Evolutionary conservation across 2,797 vertebrate species (phyloP).

Genomic region (Amphiprion clarkii): DNA sequence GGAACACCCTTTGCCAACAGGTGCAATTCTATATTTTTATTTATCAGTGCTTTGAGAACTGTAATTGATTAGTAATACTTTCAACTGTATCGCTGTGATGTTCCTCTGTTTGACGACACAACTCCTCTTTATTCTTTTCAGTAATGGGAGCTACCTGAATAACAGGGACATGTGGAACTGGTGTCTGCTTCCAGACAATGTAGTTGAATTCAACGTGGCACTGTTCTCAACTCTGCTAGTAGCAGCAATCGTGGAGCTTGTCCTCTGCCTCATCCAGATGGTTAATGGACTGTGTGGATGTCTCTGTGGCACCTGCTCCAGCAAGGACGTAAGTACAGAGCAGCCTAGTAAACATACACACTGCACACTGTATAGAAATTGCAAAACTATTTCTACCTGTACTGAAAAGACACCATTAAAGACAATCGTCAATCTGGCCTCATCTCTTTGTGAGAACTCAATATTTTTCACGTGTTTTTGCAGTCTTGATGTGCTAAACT

Average conservation of each 20-base stretch:
- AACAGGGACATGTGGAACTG: slow-evolving; percentile 34
- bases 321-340: slow-evolving; percentile 62
- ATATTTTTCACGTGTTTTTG: too few species aligned
- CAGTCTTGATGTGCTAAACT: too few species aligned
- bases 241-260: slow-evolving; percentile 53
- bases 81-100: neutral
- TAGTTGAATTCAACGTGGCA: slow-evolving; percentile 81
- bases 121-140: slow-evolving; percentile 33
- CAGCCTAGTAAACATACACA: too few species aligned
- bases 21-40: slow-evolving; percentile 35
- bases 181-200: slow-evolving; percentile 49
- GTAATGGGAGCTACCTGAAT: slow-evolving; percentile 72
- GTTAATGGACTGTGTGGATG: slow-evolving; percentile 85
- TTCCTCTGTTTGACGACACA: too few species aligned
- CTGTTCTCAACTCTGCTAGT: slow-evolving; percentile 78
- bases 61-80: neutral
- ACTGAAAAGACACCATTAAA: too few species aligned
- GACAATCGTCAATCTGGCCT: too few species aligned
- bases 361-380: too few species aligned
- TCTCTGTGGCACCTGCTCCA: slow-evolving; percentile 81
- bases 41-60: neutral
- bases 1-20: slow-evolving; percentile 52
- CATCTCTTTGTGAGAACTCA: neutral
- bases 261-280: slow-evolving; percentile 79
- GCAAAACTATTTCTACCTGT: too few species aligned